Evolutionary conservation across 2,888 invertebrate species (phyloP).

Genomic region (Macroteleia sp.): DNA sequence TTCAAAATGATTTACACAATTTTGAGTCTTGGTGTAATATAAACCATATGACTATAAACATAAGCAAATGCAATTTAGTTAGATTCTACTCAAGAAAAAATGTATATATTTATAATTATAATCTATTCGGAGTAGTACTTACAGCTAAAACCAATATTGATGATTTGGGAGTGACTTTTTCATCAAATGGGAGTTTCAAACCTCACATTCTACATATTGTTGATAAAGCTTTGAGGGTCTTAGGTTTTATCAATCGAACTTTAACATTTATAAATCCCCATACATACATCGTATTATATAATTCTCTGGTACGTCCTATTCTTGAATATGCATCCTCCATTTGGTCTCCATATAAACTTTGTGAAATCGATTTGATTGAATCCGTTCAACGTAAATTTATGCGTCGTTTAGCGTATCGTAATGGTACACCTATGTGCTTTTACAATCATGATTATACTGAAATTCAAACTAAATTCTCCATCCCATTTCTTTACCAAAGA

Average conservation of each 20-base stretch:
- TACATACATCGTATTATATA: not conserved
- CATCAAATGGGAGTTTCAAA: not conserved
- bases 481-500: not conserved
- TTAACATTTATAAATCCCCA: not conserved
- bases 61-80: not conserved
- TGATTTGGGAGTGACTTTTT: not conserved
- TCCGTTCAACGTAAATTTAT: not conserved
- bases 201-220: not conserved
- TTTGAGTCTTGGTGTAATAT: not conserved
- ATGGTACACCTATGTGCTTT: not conserved
- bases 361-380: not conserved
- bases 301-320: not conserved
- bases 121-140: not conserved
- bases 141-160: not conserved
- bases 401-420: not conserved
- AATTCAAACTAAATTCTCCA: not conserved
- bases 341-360: not conserved
- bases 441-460: not conserved
- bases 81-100: not conserved
- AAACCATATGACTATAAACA: not conserved
- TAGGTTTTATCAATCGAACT: not conserved
- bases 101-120: not conserved
- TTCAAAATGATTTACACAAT: not conserved
- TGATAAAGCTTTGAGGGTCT: not conserved
- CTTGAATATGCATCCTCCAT: not conserved